A percentile compares a stretch with the other conserved stretches of the same genome.
Evolutionary conservation across 2,113 vertebrate species (phyloP).

Genomic region (Tetraodon nigroviridis): DNA sequence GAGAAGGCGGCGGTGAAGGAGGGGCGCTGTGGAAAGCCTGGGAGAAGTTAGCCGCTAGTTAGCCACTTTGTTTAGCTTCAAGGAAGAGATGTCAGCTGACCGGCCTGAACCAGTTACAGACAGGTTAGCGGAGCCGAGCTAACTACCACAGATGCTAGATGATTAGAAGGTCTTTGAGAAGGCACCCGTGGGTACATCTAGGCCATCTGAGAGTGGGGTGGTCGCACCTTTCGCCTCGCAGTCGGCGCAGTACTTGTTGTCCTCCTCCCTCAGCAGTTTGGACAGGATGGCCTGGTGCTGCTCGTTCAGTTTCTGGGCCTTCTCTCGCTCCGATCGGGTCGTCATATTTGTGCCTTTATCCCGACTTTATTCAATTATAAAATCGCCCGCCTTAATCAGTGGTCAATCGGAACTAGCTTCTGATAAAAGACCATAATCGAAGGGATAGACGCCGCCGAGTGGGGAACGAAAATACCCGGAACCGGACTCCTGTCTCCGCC

Average conservation of each 20-base stretch:
- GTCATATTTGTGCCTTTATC: conserved; percentile 72
- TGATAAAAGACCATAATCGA: conserved; percentile 66
- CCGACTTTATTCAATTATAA: background rate
- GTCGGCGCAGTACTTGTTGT: conserved; percentile 99
- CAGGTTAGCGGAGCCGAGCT: conserved; percentile 28
- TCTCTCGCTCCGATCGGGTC: conserved; percentile 92
- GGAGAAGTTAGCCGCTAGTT: conserved; percentile 57
- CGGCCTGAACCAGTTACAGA: conserved; percentile 18
- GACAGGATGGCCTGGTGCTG: conserved; percentile 95
- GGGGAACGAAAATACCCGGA: conserved; percentile 68
- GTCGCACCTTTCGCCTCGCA: conserved; percentile 90
- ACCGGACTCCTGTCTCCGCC: conserved; percentile 69
- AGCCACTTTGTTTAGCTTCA: conserved; percentile 57
- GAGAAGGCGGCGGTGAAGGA: background rate
- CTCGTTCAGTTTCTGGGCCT: conserved; percentile 94
- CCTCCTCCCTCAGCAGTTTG: conserved; percentile 92
- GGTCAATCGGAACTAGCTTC: conserved; percentile 29
- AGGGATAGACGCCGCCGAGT: conserved; percentile 41
- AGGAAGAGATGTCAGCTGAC: conserved; percentile 62
- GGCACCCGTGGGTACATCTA: background rate
- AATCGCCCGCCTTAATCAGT: conserved; percentile 21
- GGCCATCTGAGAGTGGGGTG: background rate
- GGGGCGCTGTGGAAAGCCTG: conserved; percentile 14
- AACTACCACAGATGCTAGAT: conserved; percentile 4
- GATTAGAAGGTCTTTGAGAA: background rate